These are phyloP conservation scores for Tylochromis polylepis DNA, from an alignment of 2,113 vertebrate species.

Conservation along the genomic window DNA sequence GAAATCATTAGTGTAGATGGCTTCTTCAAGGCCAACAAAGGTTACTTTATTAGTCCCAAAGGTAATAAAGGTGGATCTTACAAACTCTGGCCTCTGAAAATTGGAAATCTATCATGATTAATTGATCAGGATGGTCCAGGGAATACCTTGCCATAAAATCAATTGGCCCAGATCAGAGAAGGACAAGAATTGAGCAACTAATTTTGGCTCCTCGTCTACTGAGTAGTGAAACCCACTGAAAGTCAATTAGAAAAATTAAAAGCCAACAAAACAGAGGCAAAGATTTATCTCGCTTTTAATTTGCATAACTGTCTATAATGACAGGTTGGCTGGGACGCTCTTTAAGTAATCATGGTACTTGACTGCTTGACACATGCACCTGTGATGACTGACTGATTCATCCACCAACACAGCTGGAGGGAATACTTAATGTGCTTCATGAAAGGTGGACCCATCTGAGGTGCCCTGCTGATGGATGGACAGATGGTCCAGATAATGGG, in stretches of 20 bases:
- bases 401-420: neutral
- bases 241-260: constrained; percentile 62
- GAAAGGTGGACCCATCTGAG: constrained; percentile 1
- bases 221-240: constrained; percentile 41
- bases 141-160: constrained; percentile 55
- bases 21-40: constrained; percentile 30
- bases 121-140: constrained; percentile 60
- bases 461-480: constrained; percentile 9
- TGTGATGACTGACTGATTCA: constrained; percentile 18
- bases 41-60: constrained; percentile 44
- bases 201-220: constrained; percentile 42
- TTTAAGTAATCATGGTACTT: constrained; percentile 22
- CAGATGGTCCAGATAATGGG: neutral
- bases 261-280: constrained; percentile 3
- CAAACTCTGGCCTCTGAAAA: constrained; percentile 47
- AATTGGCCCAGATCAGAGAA: constrained; percentile 35
- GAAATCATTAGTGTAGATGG: neutral
- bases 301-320: constrained; percentile 16
- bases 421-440: neutral
- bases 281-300: constrained; percentile 43
- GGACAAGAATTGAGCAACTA: constrained; percentile 39
- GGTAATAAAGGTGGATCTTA: constrained; percentile 47
- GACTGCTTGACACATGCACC: constrained; percentile 8
- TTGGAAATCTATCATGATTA: constrained; percentile 68
- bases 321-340: constrained; percentile 4